A percentile compares a stretch with the other conserved stretches of the same genome.
phyloP scores from a whole-genome alignment of 2,888 invertebrate genomes.

The Mythimna lalbum region DNA sequence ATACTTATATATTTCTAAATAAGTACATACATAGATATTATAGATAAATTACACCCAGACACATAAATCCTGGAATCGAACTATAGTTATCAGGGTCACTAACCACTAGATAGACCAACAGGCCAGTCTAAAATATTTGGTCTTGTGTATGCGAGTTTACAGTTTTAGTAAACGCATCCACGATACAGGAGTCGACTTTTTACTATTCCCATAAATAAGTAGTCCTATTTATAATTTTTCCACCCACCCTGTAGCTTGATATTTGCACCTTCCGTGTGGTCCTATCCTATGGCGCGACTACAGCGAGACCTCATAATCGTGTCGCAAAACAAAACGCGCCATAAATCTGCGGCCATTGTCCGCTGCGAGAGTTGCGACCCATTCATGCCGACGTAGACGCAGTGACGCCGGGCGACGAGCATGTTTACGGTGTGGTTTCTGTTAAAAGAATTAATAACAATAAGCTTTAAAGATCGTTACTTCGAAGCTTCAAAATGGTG shows the following conservation, averaged over 20 bases:
- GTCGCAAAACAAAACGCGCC: conserved; percentile 82
- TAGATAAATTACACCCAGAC: too few relatives aligned
- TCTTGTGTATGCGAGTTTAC: too few relatives aligned
- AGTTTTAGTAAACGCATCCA: too few relatives aligned
- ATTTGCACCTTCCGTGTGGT: conserved; percentile 83
- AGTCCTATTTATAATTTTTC: too few relatives aligned
- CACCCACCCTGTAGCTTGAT: conserved; percentile 70
- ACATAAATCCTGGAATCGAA: too few relatives aligned
- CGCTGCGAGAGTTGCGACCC: conserved; percentile 50
- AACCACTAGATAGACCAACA: too few relatives aligned
- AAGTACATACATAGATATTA: too few relatives aligned
- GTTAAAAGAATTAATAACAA: background rate
- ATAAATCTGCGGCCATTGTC: conserved; percentile 84
- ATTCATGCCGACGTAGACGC: conserved; percentile 74
- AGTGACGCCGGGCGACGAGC: conserved; percentile 62
- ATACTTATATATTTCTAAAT: too few relatives aligned
- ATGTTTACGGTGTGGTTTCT: conserved; percentile 4
- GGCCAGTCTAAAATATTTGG: too few relatives aligned
- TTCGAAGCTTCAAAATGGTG: background rate
- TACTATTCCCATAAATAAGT: too few relatives aligned
- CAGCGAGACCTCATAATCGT: conserved; percentile 73
- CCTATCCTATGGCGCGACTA: conserved; percentile 70
- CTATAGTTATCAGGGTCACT: too few relatives aligned
- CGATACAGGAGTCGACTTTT: too few relatives aligned
- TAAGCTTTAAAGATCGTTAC: background rate